phyloP scores from a whole-genome alignment of 2,888 invertebrate species.

The Brenthis hecate region DNA sequence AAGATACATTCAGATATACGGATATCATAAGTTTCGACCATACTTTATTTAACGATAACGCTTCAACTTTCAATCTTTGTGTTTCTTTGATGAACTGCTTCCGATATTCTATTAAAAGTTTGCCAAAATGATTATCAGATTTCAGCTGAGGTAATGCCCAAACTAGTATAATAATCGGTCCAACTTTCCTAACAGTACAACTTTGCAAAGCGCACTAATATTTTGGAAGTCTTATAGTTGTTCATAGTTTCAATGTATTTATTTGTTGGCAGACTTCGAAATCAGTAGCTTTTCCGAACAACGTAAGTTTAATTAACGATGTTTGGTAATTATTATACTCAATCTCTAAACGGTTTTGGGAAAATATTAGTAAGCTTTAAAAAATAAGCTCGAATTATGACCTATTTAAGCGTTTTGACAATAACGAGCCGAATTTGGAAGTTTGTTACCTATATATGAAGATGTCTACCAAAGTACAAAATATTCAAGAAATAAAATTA shows the following conservation, averaged over 20 bases:
- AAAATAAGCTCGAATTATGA: too few relatives aligned
- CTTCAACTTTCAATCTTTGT: conserved; percentile 26
- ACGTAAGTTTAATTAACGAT: conserved; percentile 11
- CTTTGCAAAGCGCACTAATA: conserved; percentile 40
- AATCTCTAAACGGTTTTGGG: too few relatives aligned
- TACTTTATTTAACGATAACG: background rate
- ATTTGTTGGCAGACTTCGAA: conserved; percentile 22
- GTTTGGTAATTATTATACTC: conserved; percentile 8
- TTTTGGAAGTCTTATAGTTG: conserved; percentile 34
- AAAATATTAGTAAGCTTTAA: too few relatives aligned
- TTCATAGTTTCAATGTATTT: conserved; percentile 29
- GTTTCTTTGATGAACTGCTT: conserved; percentile 30
- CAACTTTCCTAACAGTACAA: conserved; percentile 42
- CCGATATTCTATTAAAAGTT: conserved; percentile 57
- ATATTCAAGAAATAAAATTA: too few relatives aligned
- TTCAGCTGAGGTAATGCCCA: conserved; percentile 41
- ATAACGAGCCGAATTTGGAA: too few relatives aligned
- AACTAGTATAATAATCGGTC: conserved; percentile 44
- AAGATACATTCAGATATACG: background rate
- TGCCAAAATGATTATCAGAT: conserved; percentile 53
- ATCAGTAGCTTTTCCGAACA: conserved; percentile 14
- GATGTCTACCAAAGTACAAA: too few relatives aligned
- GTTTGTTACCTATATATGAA: too few relatives aligned
- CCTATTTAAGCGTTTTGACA: too few relatives aligned
- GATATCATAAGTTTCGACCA: conserved; percentile 13